phyloP scores from a whole-genome alignment of 2,888 invertebrate genomes.

The Synergus gifuensis region DNA sequence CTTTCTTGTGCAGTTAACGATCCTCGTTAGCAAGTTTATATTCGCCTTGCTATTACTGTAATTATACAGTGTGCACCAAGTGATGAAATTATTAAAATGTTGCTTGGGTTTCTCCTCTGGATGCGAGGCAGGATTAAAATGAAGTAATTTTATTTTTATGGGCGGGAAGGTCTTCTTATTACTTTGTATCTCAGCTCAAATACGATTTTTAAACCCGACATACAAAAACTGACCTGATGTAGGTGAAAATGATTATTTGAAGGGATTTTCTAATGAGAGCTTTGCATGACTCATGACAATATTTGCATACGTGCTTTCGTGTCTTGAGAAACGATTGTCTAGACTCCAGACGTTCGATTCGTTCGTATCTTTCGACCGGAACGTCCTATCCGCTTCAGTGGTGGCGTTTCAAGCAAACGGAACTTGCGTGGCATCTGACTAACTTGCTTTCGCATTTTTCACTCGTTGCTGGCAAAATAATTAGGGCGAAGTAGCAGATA shows the following conservation, averaged over 20 bases:
- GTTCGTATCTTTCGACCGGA: constrained; percentile 20
- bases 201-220: too few relatives aligned
- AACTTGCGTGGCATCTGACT: constrained; percentile 17
- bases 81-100: constrained; percentile 17
- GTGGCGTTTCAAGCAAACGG: neutral
- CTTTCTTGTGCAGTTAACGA: constrained; percentile 32
- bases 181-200: too few relatives aligned
- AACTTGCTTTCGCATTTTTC: neutral
- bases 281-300: constrained; percentile 24
- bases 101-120: neutral
- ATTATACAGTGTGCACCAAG: constrained; percentile 12
- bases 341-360: constrained; percentile 18
- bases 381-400: constrained; percentile 35
- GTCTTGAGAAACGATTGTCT: constrained; percentile 22
- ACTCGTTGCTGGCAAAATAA: neutral
- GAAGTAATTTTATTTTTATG: neutral
- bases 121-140: neutral
- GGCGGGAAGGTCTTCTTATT: neutral
- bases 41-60: constrained; percentile 12
- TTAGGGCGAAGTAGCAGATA: neutral
- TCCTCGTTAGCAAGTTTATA: constrained; percentile 34
- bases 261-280: neutral
- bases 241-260: neutral
- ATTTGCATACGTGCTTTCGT: constrained; percentile 25
- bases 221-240: too few relatives aligned